Evolutionary conservation across 2,113 vertebrate species (phyloP).

Genomic region (Osmerus eperlanus): DNA sequence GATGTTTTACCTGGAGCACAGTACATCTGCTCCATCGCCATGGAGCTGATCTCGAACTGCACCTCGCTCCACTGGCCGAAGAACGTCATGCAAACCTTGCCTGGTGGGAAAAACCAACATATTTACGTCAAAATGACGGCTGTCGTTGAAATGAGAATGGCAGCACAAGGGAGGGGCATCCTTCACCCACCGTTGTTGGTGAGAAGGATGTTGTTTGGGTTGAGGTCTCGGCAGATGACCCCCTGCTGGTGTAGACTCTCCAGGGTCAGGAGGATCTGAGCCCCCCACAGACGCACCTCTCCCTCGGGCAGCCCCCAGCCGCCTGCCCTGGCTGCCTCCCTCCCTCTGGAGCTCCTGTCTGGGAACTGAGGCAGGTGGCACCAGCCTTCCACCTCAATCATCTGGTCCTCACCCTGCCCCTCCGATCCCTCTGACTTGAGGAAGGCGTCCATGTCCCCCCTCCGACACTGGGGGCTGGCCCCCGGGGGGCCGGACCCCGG

Average conservation of each 20-base stretch:
- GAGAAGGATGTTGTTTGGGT: conserved; percentile 93
- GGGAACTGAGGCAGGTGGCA: conserved; percentile 55
- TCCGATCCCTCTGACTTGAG: conserved; percentile 33
- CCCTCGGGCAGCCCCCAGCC: conserved; percentile 78
- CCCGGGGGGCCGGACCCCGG: neutral
- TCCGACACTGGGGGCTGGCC: neutral
- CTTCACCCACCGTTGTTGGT: conserved; percentile 77
- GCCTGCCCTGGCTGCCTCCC: conserved; percentile 21
- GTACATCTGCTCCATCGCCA: conserved; percentile 84
- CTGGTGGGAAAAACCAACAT: conserved; percentile 62
- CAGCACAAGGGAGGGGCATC: too few species aligned
- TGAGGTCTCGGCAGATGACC: conserved; percentile 91
- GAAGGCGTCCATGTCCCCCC: conserved; percentile 25
- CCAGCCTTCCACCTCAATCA: conserved; percentile 73
- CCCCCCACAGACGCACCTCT: conserved; percentile 86
- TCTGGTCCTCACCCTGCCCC: conserved; percentile 49
- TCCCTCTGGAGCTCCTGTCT: conserved; percentile 16
- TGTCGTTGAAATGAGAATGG: neutral
- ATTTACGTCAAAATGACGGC: neutral
- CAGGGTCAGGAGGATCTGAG: conserved; percentile 87
- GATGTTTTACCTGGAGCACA: conserved; percentile 86
- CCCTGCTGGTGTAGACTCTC: conserved; percentile 94
- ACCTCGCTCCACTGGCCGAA: conserved; percentile 98
- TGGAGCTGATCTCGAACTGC: conserved; percentile 78
- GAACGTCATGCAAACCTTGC: conserved; percentile 88